Evolutionary conservation across 2,888 invertebrate genomes (phyloP).

Genomic region (Caenorhabditis panamensis): DNA sequence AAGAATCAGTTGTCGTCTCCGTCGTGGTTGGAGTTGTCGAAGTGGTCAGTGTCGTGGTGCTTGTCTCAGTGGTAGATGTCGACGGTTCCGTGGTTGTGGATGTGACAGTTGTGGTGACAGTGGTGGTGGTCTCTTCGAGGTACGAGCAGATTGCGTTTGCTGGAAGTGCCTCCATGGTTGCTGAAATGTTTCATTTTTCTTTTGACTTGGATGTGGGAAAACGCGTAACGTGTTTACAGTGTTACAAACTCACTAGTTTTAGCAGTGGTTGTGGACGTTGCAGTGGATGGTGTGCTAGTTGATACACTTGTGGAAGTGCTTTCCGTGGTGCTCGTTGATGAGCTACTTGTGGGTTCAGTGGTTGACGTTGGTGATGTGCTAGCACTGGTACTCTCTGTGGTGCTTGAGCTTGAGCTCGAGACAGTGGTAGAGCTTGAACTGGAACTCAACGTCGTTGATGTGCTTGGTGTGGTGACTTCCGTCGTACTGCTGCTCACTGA

Average conservation of each 20-base stretch:
- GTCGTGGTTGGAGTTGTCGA: conserved; percentile 14
- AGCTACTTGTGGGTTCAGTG: too few relatives aligned
- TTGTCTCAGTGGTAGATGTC: conserved; percentile 17
- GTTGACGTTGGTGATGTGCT: too few relatives aligned
- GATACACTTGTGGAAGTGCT: neutral
- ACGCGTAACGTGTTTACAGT: neutral
- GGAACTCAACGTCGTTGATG: too few relatives aligned
- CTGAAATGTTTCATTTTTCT: conserved; percentile 13
- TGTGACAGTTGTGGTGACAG: conserved; percentile 34
- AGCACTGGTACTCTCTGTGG: too few relatives aligned
- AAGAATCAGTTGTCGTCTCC: conserved; percentile 26
- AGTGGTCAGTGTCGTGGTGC: conserved; percentile 12
- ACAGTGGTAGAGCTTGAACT: too few relatives aligned
- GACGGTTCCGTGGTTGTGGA: conserved; percentile 25
- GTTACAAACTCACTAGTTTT: neutral
- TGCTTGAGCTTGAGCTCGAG: too few relatives aligned
- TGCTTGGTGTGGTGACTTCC: too few relatives aligned
- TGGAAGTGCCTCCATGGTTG: conserved; percentile 25
- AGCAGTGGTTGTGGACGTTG: conserved; percentile 9
- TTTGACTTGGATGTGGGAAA: neutral
- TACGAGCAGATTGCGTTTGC: conserved; percentile 41
- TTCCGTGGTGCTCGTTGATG: neutral
- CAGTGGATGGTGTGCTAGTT: neutral
- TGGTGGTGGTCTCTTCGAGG: conserved; percentile 40
- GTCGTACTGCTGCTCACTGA: too few relatives aligned